phyloP scores from a whole-genome alignment of 2,113 vertebrate genomes.

The Excalfactoria chinensis region DNA sequence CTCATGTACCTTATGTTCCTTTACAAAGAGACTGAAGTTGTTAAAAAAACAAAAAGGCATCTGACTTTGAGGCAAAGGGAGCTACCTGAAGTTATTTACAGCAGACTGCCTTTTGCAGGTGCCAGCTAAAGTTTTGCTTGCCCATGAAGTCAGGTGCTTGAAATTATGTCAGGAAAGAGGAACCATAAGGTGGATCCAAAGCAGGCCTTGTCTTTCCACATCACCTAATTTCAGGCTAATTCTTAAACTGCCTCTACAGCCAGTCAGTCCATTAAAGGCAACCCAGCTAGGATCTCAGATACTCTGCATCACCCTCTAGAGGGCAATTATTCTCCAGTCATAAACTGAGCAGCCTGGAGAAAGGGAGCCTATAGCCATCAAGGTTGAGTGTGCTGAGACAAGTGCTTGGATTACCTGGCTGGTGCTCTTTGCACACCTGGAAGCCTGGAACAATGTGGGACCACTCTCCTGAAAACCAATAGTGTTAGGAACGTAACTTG shows the following conservation, averaged over 20 bases:
- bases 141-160: not conserved
- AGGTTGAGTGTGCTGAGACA: fast-evolving
- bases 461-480: not conserved
- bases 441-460: not conserved
- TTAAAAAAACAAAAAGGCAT: not conserved
- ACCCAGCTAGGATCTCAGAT: not conserved
- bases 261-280: not conserved
- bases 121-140: not conserved
- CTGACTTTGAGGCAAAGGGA: not conserved
- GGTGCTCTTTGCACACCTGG: not conserved
- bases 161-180: not conserved
- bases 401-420: not conserved
- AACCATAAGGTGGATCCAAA: not conserved
- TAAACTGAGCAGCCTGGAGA: not conserved
- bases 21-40: not conserved
- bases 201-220: not conserved
- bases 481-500: not conserved
- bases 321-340: not conserved
- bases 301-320: not conserved
- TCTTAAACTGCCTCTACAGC: not conserved
- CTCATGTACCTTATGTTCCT: fast-evolving
- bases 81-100: not conserved
- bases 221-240: not conserved
- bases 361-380: fast-evolving
- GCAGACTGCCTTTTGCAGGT: not conserved